Conservation (phyloP, 2,113 vertebrate genomes). For the Todiramphus chloris region DNA sequence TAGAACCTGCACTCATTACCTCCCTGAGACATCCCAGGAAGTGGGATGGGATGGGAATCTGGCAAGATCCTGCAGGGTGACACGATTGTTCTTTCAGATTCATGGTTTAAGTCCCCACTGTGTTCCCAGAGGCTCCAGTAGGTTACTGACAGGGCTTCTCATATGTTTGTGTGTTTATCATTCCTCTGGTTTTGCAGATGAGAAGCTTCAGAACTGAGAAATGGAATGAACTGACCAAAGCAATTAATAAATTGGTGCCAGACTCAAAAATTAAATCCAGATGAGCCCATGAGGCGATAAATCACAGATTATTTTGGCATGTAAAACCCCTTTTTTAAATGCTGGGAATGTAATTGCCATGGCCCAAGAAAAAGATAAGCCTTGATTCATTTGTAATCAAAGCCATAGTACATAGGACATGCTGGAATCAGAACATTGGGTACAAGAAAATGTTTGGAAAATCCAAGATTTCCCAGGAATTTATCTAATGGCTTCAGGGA, state of each 20-base stretch:
- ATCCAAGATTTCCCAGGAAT: neutral
- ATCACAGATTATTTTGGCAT: conserved; percentile 16
- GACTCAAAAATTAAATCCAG: conserved; percentile 44
- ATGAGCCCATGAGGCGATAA: neutral
- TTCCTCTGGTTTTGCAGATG: conserved; percentile 17
- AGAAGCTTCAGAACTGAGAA: neutral
- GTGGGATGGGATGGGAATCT: neutral
- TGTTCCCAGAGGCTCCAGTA: neutral
- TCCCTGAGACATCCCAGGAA: neutral
- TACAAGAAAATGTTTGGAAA: neutral
- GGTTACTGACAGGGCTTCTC: neutral
- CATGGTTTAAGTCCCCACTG: neutral
- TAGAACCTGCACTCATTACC: neutral
- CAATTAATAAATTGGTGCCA: conserved; percentile 1
- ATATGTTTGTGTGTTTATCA: neutral
- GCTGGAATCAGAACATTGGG: neutral
- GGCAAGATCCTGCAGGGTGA: neutral
- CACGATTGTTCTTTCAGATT: neutral
- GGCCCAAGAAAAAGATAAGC: neutral
- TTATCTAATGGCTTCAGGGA: neutral
- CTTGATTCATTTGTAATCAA: conserved; percentile 4
- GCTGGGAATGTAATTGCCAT: conserved; percentile 29
- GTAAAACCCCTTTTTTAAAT: neutral
- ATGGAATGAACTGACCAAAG: conserved; percentile 26
- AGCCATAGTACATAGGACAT: neutral